Conservation (phyloP, 2,113 vertebrate genomes). For the Lathamus discolor region DNA sequence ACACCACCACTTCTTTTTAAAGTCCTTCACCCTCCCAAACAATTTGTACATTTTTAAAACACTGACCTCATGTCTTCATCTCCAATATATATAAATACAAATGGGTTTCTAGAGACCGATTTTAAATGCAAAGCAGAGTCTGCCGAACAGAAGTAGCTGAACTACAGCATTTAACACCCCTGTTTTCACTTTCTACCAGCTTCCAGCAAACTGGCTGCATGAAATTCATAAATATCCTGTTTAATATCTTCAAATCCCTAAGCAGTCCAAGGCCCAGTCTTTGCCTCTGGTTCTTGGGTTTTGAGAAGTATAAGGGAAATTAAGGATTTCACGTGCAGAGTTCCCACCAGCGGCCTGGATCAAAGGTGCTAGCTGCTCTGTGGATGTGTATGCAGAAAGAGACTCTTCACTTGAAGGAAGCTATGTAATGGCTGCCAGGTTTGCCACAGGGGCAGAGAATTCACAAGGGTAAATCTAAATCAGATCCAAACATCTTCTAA, state of each 20-base stretch:
- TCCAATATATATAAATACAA: neutral
- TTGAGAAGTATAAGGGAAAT: neutral
- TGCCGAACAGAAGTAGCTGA: neutral
- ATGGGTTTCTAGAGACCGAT: neutral
- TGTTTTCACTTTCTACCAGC: neutral
- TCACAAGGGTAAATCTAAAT: neutral
- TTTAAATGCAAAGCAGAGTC: neutral
- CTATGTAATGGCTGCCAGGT: neutral
- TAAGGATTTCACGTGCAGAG: fast-evolving
- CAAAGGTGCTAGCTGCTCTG: neutral
- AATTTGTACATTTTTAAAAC: neutral
- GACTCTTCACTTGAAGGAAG: neutral
- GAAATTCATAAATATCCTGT: conserved; percentile 33
- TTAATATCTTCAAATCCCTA: neutral
- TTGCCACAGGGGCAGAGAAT: neutral
- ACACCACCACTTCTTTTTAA: neutral
- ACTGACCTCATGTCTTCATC: neutral
- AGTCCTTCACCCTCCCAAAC: fast-evolving
- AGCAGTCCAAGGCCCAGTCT: neutral
- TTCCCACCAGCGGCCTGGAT: fast-evolving
- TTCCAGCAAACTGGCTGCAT: neutral
- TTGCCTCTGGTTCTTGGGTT: neutral
- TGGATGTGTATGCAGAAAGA: fast-evolving
- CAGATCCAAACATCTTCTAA: neutral
- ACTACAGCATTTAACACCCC: neutral